These are phyloP conservation scores for Aplodontia rufa DNA, from an alignment of 2,113 vertebrate species.

Conservation along the genomic window DNA sequence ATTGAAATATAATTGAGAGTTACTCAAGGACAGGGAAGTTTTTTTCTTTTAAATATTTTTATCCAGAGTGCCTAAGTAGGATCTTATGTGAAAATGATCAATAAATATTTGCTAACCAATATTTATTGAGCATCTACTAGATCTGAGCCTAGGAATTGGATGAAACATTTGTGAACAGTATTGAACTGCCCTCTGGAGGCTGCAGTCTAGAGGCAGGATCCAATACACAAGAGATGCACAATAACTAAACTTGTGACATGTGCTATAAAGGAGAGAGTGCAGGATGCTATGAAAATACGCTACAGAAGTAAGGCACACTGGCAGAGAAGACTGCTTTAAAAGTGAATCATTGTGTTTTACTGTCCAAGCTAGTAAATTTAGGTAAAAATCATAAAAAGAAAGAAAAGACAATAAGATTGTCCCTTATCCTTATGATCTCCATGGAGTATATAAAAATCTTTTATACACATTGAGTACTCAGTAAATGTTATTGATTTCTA, in stretches of 20 bases:
- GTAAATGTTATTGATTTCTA: background rate
- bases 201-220: background rate
- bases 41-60: conserved; percentile 10
- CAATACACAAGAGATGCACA: background rate
- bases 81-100: background rate
- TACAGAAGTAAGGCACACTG: background rate
- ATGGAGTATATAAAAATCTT: background rate
- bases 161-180: background rate
- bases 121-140: background rate
- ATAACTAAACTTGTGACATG: background rate
- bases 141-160: background rate
- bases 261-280: background rate
- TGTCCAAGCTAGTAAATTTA: background rate
- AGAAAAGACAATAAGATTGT: background rate
- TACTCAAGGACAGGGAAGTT: background rate
- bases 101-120: background rate
- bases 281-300: background rate
- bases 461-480: background rate
- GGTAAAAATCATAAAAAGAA: conserved; percentile 18
- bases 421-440: background rate
- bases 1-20: background rate
- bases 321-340: background rate
- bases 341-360: background rate
- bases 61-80: background rate
- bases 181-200: background rate